Evolutionary conservation across 2,888 invertebrate genomes (phyloP).

Genomic region (Cecidostiba fungosa): DNA sequence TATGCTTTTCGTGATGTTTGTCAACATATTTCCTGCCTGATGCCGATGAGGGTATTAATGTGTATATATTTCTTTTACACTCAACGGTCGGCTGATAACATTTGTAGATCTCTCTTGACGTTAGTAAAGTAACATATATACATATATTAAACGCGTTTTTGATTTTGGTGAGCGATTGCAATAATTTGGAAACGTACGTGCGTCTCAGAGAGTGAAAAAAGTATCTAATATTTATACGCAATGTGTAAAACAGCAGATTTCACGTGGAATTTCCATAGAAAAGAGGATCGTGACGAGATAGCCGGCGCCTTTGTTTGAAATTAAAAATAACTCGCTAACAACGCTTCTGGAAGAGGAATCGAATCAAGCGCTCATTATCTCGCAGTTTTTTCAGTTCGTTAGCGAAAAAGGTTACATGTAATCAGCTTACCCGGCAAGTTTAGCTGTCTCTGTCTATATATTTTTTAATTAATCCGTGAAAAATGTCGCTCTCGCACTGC

Average conservation of each 20-base stretch:
- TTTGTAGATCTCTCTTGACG: neutral
- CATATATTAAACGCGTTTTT: no score
- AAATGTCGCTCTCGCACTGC: neutral
- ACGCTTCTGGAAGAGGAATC: neutral
- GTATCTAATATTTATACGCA: no score
- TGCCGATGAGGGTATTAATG: neutral
- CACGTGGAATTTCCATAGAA: no score
- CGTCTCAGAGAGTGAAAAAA: no score
- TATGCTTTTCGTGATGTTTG: neutral
- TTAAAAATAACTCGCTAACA: neutral
- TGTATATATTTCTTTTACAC: neutral
- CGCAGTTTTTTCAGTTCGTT: neutral
- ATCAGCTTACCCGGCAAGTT: neutral
- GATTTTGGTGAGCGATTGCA: no score
- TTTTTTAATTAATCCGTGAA: slow-evolving; percentile 20
- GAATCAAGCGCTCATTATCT: neutral
- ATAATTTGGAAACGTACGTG: no score
- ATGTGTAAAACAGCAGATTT: no score
- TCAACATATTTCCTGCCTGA: neutral
- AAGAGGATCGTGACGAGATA: no score
- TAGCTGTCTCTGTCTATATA: neutral
- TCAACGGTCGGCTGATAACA: neutral
- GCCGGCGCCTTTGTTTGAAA: neutral
- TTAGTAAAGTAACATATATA: no score
- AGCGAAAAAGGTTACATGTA: neutral